phyloP scores from a whole-genome alignment of 2,113 vertebrate genomes.

The Colaptes auratus region DNA sequence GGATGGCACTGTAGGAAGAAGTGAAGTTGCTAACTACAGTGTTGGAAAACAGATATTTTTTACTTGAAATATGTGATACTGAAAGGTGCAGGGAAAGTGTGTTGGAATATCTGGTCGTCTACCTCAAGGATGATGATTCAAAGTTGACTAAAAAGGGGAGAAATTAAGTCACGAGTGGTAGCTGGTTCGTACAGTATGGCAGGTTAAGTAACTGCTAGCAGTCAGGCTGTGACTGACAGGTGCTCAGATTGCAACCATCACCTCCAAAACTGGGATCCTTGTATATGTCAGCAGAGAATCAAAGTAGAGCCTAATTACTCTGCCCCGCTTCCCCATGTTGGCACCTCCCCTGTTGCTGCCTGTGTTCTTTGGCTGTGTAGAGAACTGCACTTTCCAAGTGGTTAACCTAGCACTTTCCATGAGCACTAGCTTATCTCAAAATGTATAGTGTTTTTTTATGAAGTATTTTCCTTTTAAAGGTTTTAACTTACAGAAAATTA shows the following conservation, averaged over 20 bases:
- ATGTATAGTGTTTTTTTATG: neutral
- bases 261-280: neutral
- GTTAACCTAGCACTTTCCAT: neutral
- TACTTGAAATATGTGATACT: constrained; percentile 52
- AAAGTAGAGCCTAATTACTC: neutral
- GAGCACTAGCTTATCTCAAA: constrained; percentile 1
- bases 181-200: neutral
- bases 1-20: neutral
- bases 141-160: neutral
- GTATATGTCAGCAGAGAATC: neutral
- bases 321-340: neutral
- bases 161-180: neutral
- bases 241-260: neutral
- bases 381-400: constrained; percentile 36
- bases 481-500: constrained; percentile 16
- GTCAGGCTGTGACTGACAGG: neutral
- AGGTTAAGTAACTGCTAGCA: neutral
- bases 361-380: neutral
- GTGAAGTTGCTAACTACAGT: constrained; percentile 3
- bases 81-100: constrained; percentile 32
- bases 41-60: constrained; percentile 28
- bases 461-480: constrained; percentile 30
- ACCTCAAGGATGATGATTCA: constrained; percentile 47
- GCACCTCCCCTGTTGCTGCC: neutral
- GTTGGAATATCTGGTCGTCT: constrained; percentile 45